A percentile compares a stretch with the other conserved stretches of the same genome.
These are phyloP conservation scores for Brachypodius melanocephalos DNA, from an alignment of 2,113 vertebrate species.

Conservation along the genomic window DNA sequence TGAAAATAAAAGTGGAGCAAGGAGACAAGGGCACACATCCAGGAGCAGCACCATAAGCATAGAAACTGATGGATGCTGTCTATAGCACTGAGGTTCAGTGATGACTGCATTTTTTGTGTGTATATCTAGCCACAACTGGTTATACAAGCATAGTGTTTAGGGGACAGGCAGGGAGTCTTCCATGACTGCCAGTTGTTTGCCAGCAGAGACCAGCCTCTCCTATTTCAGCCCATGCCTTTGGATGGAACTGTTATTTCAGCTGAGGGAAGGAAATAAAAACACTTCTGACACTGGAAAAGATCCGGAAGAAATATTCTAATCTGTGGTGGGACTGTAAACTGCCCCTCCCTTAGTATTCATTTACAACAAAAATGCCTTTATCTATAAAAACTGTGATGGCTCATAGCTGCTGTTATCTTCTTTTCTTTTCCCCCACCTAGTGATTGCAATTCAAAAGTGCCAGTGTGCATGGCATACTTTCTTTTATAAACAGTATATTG, in stretches of 20 bases:
- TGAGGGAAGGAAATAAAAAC: background rate
- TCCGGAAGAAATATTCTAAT: background rate
- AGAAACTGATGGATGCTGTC: background rate
- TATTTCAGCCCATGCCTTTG: constrained; percentile 22
- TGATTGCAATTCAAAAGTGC: background rate
- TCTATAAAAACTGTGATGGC: background rate
- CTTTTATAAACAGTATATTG: background rate
- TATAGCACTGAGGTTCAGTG: background rate
- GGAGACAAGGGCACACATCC: background rate
- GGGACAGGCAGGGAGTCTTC: background rate
- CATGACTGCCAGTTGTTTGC: background rate
- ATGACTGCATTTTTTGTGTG: background rate
- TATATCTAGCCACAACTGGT: background rate
- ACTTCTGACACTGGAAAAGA: background rate
- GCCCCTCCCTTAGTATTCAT: background rate
- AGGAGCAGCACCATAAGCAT: background rate
- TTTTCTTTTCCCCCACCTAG: background rate
- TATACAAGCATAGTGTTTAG: background rate
- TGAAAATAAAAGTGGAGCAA: background rate
- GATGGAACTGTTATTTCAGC: constrained; percentile 14
- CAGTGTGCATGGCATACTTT: background rate
- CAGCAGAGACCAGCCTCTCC: background rate
- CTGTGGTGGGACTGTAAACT: background rate
- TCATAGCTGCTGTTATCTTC: background rate
- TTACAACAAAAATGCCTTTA: background rate